Evolutionary conservation across 64 coral and sea anemone species (phyloP).

Genomic region (Montipora capricornis): DNA sequence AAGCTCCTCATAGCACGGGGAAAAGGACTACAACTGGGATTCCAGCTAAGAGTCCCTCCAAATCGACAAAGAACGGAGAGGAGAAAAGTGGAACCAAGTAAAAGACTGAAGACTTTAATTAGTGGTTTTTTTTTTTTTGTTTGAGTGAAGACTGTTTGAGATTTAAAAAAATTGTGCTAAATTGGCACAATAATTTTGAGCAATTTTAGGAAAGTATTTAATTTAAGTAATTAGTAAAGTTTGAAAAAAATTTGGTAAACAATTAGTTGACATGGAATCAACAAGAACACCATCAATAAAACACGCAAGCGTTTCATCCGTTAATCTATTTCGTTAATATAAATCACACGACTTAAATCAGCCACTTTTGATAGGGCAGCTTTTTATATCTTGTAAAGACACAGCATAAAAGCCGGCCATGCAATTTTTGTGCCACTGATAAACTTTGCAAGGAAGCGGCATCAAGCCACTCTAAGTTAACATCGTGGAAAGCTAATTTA

Average conservation of each 20-base stretch:
- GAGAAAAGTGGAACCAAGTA: not conserved
- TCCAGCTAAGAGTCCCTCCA: slow-evolving; percentile 8
- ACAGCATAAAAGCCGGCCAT: not conserved
- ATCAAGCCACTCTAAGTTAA: not conserved
- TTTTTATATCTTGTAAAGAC: slow-evolving; percentile 19
- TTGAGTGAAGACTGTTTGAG: not conserved
- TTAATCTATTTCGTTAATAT: not conserved
- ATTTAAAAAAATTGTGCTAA: not conserved
- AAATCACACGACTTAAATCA: not conserved
- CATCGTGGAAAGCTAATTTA: slow-evolving; percentile 16
- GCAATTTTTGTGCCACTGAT: not conserved
- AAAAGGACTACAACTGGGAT: not conserved
- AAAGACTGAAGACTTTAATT: not conserved
- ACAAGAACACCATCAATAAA: not conserved
- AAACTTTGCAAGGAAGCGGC: not conserved
- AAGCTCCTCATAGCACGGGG: not conserved
- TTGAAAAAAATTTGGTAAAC: not conserved
- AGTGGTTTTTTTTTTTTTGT: not conserved
- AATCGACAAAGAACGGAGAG: not conserved
- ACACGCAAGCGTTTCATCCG: not conserved
- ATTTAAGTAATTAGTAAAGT: not conserved
- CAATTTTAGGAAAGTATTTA: slow-evolving; percentile 1
- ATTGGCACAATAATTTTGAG: not conserved
- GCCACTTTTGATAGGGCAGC: not conserved
- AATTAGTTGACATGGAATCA: not conserved